These are phyloP conservation scores for Cygnus olor DNA, from an alignment of 2,797 vertebrate species.

Conservation along the genomic window DNA sequence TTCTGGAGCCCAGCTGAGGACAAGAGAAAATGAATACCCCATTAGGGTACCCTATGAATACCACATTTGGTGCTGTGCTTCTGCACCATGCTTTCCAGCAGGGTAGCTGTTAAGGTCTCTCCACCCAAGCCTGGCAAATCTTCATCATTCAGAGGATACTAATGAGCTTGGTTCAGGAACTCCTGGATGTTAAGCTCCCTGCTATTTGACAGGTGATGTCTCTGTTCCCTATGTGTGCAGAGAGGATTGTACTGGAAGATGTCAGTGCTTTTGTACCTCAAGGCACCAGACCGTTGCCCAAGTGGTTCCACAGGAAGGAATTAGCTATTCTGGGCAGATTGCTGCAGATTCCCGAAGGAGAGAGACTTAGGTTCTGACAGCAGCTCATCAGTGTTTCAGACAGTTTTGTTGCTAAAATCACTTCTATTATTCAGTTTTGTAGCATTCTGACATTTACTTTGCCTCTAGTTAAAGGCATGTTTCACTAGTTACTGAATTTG, in stretches of 20 bases:
- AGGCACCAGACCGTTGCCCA: neutral
- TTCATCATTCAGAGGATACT: neutral
- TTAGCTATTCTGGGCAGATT: neutral
- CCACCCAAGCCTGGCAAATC: neutral
- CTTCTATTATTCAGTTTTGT: neutral
- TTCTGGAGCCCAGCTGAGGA: neutral
- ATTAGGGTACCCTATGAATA: neutral
- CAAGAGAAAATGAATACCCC: neutral
- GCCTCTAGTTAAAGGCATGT: neutral
- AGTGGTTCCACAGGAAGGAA: neutral
- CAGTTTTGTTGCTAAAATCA: neutral
- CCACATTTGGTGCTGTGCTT: neutral
- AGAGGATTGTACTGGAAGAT: rapidly evolving
- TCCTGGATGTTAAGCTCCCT: neutral
- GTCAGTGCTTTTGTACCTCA: neutral
- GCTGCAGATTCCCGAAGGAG: neutral
- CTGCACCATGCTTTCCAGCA: neutral
- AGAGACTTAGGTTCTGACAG: neutral
- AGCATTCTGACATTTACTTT: neutral
- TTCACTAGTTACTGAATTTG: neutral
- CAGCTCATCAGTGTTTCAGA: neutral
- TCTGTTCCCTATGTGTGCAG: neutral
- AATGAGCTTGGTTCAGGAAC: neutral
- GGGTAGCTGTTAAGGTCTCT: neutral
- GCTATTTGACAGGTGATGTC: neutral